Conservation (phyloP, 2,888 invertebrate genomes). For the Cantharis lateralis region DNA sequence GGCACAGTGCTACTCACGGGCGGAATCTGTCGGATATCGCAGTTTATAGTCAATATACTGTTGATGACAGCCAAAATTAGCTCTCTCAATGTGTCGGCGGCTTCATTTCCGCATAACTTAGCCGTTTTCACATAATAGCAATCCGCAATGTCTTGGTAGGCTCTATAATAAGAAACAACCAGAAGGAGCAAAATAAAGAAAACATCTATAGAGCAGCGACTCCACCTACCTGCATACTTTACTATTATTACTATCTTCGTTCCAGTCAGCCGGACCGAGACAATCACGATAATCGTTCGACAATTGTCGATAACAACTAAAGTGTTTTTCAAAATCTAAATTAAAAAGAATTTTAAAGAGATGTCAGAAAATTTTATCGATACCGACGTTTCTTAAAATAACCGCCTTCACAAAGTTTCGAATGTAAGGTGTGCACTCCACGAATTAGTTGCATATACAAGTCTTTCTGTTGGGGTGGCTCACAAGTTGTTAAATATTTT, state of each 20-base stretch:
- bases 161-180: slow-evolving; percentile 45
- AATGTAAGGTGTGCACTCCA: slow-evolving; percentile 54
- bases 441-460: slow-evolving; percentile 57
- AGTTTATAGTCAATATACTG: slow-evolving; percentile 42
- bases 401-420: slow-evolving; percentile 50
- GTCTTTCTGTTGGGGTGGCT: slow-evolving; percentile 50
- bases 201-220: too few species aligned
- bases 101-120: slow-evolving; percentile 57
- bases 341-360: slow-evolving; percentile 1
- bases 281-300: slow-evolving; percentile 59
- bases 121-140: slow-evolving; percentile 60
- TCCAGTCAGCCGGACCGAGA: slow-evolving; percentile 61
- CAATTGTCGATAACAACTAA: slow-evolving; percentile 54
- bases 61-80: slow-evolving; percentile 46
- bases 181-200: too few species aligned
- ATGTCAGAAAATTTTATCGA: not conserved
- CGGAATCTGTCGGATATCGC: slow-evolving; percentile 41
- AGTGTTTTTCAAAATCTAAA: slow-evolving; percentile 48
- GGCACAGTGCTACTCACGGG: slow-evolving; percentile 44
- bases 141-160: slow-evolving; percentile 57
- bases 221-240: slow-evolving; percentile 55
- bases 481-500: slow-evolving; percentile 52
- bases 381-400: not conserved
- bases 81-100: slow-evolving; percentile 53
- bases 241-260: slow-evolving; percentile 54